Evolutionary conservation across 2,113 vertebrate species (phyloP).

Genomic region (Stegastes partitus): DNA sequence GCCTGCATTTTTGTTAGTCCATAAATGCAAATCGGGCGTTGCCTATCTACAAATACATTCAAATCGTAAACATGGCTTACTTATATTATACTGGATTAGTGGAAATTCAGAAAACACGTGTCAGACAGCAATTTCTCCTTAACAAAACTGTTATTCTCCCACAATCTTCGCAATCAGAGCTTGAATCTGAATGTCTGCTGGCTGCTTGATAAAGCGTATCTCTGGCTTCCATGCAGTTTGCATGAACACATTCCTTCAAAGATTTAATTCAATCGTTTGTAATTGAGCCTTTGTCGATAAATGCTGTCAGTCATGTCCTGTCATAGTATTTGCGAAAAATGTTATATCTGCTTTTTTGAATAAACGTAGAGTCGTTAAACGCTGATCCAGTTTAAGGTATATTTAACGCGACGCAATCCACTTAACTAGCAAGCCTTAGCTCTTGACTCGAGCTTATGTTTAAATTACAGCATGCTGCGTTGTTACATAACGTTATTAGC

Average conservation of each 20-base stretch:
- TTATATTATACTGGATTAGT: no score
- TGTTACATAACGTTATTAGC: conserved; percentile 48
- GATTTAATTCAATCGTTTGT: background rate
- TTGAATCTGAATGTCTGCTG: background rate
- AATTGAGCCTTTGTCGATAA: background rate
- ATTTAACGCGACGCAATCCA: conserved; percentile 33
- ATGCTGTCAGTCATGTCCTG: background rate
- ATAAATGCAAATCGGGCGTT: no score
- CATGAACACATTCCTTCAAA: background rate
- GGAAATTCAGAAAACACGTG: no score
- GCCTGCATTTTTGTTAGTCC: no score
- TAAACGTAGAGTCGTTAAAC: background rate
- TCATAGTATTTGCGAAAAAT: no score
- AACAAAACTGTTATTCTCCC: no score
- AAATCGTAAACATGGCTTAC: no score
- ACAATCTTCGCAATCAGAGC: background rate
- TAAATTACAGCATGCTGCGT: conserved; percentile 27
- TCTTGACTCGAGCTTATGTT: conserved; percentile 20
- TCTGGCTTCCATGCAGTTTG: background rate
- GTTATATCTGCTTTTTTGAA: background rate
- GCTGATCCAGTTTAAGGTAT: conserved; percentile 5
- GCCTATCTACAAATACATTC: no score
- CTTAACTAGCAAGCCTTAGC: conserved; percentile 29
- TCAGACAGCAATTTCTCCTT: background rate
- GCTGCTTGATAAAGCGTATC: background rate